Evolutionary conservation across 2,797 vertebrate genomes (phyloP).

Genomic region (Hydrocynus forskahlii): DNA sequence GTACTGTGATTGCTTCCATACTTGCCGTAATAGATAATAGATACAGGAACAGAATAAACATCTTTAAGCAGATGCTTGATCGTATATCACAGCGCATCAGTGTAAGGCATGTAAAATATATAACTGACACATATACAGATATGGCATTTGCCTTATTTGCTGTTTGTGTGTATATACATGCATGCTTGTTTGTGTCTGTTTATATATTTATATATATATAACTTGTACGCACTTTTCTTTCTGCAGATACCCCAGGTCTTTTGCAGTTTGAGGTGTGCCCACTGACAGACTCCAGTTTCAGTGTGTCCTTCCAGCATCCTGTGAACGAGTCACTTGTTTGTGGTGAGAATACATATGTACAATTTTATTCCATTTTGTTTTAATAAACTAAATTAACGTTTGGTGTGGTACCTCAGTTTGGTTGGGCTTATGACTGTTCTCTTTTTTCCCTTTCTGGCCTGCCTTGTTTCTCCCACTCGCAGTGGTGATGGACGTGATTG

Average conservation of each 20-base stretch:
- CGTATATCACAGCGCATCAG: too few species aligned
- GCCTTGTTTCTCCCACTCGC: constrained; percentile 3
- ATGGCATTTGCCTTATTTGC: too few species aligned
- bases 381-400: neutral
- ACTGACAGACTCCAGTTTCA: constrained; percentile 94
- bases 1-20: too few species aligned
- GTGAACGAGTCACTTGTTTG: constrained; percentile 98
- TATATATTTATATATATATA: too few species aligned
- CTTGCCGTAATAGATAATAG: too few species aligned
- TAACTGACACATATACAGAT: too few species aligned
- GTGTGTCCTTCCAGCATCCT: constrained; percentile 97
- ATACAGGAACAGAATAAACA: too few species aligned
- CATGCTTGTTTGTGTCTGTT: too few species aligned
- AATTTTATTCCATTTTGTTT: neutral
- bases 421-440: neutral
- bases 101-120: too few species aligned
- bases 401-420: neutral
- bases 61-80: too few species aligned
- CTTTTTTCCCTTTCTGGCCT: neutral
- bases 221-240: neutral
- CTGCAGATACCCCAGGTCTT: constrained; percentile 89
- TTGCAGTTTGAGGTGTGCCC: constrained; percentile 98
- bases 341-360: constrained; percentile 79
- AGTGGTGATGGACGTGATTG: constrained; percentile 99
- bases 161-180: too few species aligned